These are phyloP conservation scores for Drosophila prolongata DNA, from an alignment of 2,888 invertebrate species.

Conservation along the genomic window DNA sequence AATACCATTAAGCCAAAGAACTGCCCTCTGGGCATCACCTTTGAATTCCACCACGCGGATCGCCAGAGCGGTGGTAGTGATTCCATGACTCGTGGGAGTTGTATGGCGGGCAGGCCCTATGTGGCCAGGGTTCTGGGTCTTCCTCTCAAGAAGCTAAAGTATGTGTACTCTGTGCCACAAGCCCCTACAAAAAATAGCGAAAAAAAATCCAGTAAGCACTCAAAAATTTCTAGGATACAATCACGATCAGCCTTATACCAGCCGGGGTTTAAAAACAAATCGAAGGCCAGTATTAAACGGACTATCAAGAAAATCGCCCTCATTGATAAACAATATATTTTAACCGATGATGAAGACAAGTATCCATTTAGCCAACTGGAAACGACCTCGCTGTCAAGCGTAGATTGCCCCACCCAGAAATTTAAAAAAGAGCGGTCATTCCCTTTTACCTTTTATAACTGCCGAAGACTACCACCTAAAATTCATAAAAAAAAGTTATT, in stretches of 20 bases:
- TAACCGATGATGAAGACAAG: background rate
- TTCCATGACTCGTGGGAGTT: background rate
- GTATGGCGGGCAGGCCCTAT: background rate
- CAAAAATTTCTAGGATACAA: background rate
- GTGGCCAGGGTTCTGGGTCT: background rate
- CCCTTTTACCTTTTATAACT: too few species aligned
- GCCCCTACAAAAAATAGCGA: too few species aligned
- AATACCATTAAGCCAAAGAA: conserved; percentile 33
- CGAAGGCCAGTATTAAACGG: background rate
- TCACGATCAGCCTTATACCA: too few species aligned
- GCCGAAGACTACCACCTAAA: background rate
- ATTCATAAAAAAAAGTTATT: background rate
- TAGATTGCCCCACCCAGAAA: background rate
- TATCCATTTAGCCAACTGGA: background rate
- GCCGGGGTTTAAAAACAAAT: background rate
- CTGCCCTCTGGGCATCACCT: conserved; percentile 42
- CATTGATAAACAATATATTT: background rate
- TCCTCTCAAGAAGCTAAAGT: background rate
- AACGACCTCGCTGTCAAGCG: background rate
- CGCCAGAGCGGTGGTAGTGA: conserved; percentile 40
- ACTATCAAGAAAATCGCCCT: background rate
- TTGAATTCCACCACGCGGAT: conserved; percentile 43
- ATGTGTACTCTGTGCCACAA: background rate
- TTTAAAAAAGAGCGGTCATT: background rate
- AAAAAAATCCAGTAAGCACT: background rate